These are phyloP conservation scores for Hirtodrosophila histrioides DNA, from an alignment of 2,888 invertebrate genomes.

Conservation along the genomic window DNA sequence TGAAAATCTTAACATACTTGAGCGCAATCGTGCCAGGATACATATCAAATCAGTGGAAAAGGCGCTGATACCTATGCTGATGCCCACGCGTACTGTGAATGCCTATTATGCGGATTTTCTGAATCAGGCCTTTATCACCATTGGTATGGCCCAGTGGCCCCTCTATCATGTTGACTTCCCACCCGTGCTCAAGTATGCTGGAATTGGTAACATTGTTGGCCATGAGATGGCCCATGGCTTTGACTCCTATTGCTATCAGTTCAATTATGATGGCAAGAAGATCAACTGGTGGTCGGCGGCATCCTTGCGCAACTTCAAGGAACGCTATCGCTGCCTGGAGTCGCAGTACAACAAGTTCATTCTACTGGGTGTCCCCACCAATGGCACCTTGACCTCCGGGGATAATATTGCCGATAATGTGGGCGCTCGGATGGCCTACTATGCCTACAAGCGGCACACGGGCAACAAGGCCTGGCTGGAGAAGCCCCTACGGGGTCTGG, in stretches of 20 bases:
- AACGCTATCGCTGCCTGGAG: constrained; percentile 80
- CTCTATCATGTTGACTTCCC: constrained; percentile 77
- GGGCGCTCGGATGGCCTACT: constrained; percentile 94
- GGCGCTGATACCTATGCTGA: constrained; percentile 71
- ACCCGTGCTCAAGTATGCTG: constrained; percentile 76
- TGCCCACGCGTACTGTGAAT: constrained; percentile 80
- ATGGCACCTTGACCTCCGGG: constrained; percentile 85
- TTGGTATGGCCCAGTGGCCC: constrained; percentile 79
- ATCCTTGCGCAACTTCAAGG: constrained; percentile 78
- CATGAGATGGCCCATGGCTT: constrained; percentile 83
- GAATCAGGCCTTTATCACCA: constrained; percentile 77
- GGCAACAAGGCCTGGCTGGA: constrained; percentile 85
- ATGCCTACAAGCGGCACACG: constrained; percentile 89
- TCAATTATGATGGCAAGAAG: constrained; percentile 79
- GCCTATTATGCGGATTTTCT: constrained; percentile 81
- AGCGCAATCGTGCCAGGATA: constrained; percentile 63
- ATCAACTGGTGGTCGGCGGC: constrained; percentile 79
- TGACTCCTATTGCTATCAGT: constrained; percentile 79
- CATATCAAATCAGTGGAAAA: constrained; percentile 71
- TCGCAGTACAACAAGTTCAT: constrained; percentile 81
- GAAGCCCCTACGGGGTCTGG: constrained; percentile 90
- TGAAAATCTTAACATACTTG: constrained; percentile 68
- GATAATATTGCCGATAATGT: constrained; percentile 97
- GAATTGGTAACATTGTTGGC: constrained; percentile 79
- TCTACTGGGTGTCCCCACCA: constrained; percentile 72